Conservation (phyloP, 2,113 vertebrate genomes). For the Speoplatyrhinus poulsoni region DNA sequence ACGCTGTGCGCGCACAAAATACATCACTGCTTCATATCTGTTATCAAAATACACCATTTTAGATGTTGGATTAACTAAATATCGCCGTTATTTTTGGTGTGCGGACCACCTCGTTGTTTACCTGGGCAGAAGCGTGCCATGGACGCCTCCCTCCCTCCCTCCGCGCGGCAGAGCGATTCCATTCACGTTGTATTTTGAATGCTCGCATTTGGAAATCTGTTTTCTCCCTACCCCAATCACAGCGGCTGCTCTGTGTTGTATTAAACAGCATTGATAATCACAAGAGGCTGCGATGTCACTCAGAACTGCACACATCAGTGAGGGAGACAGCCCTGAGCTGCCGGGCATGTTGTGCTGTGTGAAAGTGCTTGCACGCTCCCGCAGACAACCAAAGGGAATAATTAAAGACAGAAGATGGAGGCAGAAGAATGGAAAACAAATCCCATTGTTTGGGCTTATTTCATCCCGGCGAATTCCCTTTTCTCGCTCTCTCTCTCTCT, state of each 20-base stretch:
- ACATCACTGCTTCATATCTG: conserved; percentile 32
- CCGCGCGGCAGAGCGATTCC: conserved; percentile 57
- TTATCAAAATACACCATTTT: conserved; percentile 60
- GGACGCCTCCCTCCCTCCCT: conserved; percentile 1
- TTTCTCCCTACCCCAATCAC: conserved; percentile 60
- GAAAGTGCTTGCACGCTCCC: conserved; percentile 76
- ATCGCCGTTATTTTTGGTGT: conserved; percentile 51
- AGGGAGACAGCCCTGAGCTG: conserved; percentile 72
- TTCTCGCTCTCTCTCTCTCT: conserved; percentile 60
- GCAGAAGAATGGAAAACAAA: conserved; percentile 77
- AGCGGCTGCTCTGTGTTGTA: conserved; percentile 70
- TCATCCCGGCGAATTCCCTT: conserved; percentile 71
- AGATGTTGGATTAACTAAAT: conserved; percentile 54
- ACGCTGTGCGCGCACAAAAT: conserved; percentile 55
- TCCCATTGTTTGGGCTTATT: conserved; percentile 79
- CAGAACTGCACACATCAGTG: conserved; percentile 73
- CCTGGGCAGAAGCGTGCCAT: conserved; percentile 36
- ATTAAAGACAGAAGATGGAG: conserved; percentile 78
- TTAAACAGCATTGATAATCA: conserved; percentile 83
- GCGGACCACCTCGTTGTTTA: conserved; percentile 48
- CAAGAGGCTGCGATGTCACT: conserved; percentile 78
- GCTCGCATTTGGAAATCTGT: conserved; percentile 65
- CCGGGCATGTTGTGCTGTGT: conserved; percentile 74
- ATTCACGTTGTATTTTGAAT: conserved; percentile 65
- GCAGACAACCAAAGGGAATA: conserved; percentile 80